Conservation (phyloP, 1,140 invertebrate genomes). For the Drosophila nebulosa region DNA sequence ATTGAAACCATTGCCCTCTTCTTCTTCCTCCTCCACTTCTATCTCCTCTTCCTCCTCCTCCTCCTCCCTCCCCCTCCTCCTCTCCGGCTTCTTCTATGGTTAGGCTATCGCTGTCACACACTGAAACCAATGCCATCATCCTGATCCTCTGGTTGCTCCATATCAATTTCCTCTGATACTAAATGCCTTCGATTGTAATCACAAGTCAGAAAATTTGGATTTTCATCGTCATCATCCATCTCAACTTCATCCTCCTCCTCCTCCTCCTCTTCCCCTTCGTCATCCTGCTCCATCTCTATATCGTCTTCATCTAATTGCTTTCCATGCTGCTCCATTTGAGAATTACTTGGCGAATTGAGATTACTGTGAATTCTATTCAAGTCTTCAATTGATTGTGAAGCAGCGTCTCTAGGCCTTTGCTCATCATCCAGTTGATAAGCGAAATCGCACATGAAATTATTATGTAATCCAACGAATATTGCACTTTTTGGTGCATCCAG, state of each 20-base stretch:
- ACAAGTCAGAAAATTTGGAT: background rate
- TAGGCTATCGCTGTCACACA: conserved; percentile 63
- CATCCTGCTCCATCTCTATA: background rate
- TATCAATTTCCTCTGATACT: background rate
- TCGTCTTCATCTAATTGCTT: background rate
- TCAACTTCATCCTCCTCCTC: conserved; percentile 1
- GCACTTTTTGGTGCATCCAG: conserved; percentile 77
- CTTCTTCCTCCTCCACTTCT: background rate
- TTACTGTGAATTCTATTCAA: background rate
- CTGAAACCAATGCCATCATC: conserved; percentile 73
- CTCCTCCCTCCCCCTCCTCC: background rate
- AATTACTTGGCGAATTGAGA: background rate
- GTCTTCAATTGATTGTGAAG: background rate
- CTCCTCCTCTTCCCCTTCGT: background rate
- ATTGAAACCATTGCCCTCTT: conserved; percentile 26
- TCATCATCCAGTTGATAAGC: background rate
- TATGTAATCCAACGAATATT: conserved; percentile 79
- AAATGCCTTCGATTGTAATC: background rate
- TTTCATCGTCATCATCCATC: background rate
- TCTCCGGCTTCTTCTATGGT: conserved; percentile 49
- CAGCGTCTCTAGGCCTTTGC: background rate
- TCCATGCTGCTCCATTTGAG: background rate
- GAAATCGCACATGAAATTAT: conserved; percentile 68
- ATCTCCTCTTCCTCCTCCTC: background rate
- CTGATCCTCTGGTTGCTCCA: conserved; percentile 32